These are phyloP conservation scores for Passer montanus DNA, from an alignment of 2,113 vertebrate species.

Conservation along the genomic window DNA sequence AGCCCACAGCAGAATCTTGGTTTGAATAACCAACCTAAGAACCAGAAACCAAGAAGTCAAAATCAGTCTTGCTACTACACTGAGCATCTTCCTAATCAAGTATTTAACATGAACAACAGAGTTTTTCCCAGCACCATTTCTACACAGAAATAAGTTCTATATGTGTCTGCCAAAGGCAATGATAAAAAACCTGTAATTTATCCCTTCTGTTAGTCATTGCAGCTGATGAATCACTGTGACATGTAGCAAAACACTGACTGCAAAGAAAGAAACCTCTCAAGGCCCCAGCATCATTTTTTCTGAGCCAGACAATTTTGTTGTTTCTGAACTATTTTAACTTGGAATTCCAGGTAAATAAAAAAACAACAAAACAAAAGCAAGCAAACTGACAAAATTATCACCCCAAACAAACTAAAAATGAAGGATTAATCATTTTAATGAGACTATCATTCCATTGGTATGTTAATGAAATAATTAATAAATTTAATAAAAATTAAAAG, in stretches of 20 bases:
- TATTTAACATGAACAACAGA: background rate
- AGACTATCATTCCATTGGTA: background rate
- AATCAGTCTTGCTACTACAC: background rate
- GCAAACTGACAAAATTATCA: background rate
- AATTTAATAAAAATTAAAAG: background rate
- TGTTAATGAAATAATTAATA: background rate
- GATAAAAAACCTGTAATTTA: background rate
- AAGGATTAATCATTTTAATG: background rate
- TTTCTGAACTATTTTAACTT: background rate
- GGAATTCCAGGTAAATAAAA: background rate
- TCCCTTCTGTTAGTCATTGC: background rate
- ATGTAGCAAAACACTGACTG: background rate
- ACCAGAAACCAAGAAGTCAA: background rate
- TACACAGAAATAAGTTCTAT: background rate
- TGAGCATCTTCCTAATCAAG: background rate
- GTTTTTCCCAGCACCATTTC: background rate
- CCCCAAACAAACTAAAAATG: fast-evolving
- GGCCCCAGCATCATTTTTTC: background rate
- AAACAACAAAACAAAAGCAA: background rate
- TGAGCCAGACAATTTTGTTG: background rate
- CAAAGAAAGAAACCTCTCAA: background rate
- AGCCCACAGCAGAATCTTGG: background rate
- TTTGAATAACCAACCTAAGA: background rate
- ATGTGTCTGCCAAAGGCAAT: fast-evolving
- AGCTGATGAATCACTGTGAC: background rate